phyloP scores from a whole-genome alignment of 2,797 vertebrate genomes.

The Cryptoblepharus egeriae region DNA sequence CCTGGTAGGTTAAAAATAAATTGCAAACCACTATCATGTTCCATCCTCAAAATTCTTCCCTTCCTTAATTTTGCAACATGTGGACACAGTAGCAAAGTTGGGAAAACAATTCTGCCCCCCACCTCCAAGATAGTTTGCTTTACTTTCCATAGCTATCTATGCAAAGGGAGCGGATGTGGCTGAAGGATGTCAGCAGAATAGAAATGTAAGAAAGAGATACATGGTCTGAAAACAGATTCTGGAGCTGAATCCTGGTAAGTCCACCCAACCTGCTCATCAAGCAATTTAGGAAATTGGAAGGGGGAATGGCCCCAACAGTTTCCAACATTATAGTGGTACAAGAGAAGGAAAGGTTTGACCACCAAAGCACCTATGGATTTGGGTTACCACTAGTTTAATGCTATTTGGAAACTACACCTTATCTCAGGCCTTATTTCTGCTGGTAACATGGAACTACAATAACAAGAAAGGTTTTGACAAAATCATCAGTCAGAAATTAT shows the following conservation, averaged over 20 bases:
- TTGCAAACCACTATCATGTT: too few relatives aligned
- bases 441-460: not conserved
- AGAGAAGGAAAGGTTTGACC: not conserved
- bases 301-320: not conserved
- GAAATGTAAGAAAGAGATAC: too few relatives aligned
- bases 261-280: too few relatives aligned
- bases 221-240: not conserved
- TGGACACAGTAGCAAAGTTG: too few relatives aligned
- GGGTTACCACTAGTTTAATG: not conserved
- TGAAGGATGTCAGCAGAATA: too few relatives aligned
- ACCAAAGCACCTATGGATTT: not conserved
- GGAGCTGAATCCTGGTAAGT: too few relatives aligned
- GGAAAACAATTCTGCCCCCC: too few relatives aligned
- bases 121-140: too few relatives aligned
- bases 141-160: not conserved
- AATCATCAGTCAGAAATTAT: not conserved
- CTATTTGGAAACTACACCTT: not conserved
- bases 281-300: not conserved
- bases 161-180: not conserved
- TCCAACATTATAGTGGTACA: not conserved
- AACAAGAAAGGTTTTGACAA: not conserved
- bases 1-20: too few relatives aligned
- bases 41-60: too few relatives aligned
- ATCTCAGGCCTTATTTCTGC: not conserved
- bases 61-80: too few relatives aligned